Conservation (phyloP, 1,140 invertebrate genomes). For the Drosophila azteca region DNA sequence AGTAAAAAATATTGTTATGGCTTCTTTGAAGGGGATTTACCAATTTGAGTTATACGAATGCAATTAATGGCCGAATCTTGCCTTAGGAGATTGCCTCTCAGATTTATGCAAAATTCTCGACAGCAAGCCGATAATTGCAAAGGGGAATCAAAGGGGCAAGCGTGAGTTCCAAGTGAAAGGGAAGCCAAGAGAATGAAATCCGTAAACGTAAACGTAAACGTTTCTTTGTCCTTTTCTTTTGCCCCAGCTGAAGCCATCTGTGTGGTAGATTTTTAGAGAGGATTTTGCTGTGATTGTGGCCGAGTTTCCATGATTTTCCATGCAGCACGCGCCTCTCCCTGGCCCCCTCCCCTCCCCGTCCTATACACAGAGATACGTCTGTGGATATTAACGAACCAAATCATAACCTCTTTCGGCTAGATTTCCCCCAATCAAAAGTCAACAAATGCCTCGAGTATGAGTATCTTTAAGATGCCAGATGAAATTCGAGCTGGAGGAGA, state of each 20-base stretch:
- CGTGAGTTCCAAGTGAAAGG: conserved; percentile 24
- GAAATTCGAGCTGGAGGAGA: background rate
- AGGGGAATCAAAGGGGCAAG: background rate
- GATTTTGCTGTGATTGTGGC: conserved; percentile 16
- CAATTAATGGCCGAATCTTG: conserved; percentile 37
- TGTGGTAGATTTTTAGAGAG: background rate
- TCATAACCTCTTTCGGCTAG: conserved; percentile 11
- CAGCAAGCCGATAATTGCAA: conserved; percentile 30
- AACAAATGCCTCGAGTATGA: conserved; percentile 4
- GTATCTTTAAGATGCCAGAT: conserved; percentile 4
- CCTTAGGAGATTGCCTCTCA: background rate
- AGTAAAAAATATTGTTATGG: conserved; percentile 49
- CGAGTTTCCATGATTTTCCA: conserved; percentile 15
- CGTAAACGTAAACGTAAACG: conserved; percentile 42
- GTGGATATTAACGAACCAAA: background rate
- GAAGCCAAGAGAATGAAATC: conserved; percentile 30
- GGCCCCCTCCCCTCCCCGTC: too few relatives aligned
- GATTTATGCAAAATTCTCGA: conserved; percentile 12
- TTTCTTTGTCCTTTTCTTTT: conserved; percentile 3
- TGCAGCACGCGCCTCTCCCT: conserved; percentile 13
- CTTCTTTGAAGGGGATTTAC: conserved; percentile 25
- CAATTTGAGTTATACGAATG: conserved; percentile 47
- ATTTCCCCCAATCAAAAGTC: conserved; percentile 4
- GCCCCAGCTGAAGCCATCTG: background rate
- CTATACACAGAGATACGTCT: too few relatives aligned